Base-by-base conservation (phyloP, 2,888 invertebrate genomes). In the Lochmaea crataegi region DNA sequence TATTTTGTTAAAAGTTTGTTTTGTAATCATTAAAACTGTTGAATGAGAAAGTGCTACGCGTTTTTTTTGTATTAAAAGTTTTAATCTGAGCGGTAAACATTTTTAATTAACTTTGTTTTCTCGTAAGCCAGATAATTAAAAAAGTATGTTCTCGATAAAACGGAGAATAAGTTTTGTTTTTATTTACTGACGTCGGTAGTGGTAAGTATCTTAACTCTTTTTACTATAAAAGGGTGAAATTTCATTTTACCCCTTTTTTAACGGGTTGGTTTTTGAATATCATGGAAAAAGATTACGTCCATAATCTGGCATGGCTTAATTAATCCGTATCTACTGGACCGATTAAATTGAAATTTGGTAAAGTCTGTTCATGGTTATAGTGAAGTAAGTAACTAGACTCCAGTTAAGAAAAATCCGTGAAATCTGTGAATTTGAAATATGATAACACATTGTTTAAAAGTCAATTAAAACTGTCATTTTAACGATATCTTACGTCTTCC, bases 81-180 rank as follows among this genome's bases (percentile, higher is more conserved):
- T 76, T 73, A 72, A 73, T 72, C 72, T 66, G 58, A 68, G 66
- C 66, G 56, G 74, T 72, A 71, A 74, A 76, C 76, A 73, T 74
- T 76, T 74, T 74, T 76, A 76, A 74, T 76, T 76, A 74, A 74
- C 76, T 76, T 76, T 76, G 76, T 76, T 76, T 74, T 58, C 65
- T 65, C 72, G 26, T 63, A 45, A 65, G 69, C 22, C 32, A 16
- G 32, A 60, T 60, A 60, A 60, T 60, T 60, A 60, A 60, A 60
- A 60, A 38, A 32, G 60, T 60, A 16, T 16, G 32, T 38, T 16
- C n/a, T 32, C 32, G 32, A 60, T 14, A 14, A 9, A 16, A 60
- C 32, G 9, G n/a, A 41, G 65, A 53, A 18, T 53, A 2, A 53
- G 16, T 53, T 53, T 16, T 18, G 14, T 45, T 45, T 45, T 45